These are phyloP conservation scores for Poicephalus meyeri DNA, from an alignment of 2,113 vertebrate genomes.

Conservation along the genomic window DNA sequence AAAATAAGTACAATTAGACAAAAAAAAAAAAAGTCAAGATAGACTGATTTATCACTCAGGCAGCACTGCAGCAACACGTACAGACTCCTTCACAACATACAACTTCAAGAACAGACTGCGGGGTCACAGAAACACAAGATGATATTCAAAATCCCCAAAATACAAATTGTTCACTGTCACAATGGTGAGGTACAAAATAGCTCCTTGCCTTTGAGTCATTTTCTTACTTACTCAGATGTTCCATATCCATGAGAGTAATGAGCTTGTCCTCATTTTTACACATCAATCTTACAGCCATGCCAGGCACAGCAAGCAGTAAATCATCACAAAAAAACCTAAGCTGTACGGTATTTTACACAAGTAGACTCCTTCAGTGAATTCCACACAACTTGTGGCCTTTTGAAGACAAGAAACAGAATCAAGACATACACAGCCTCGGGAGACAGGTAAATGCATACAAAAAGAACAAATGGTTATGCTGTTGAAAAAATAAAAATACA, in stretches of 20 bases:
- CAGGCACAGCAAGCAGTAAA: background rate
- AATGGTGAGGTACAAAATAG: background rate
- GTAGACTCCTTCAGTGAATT: background rate
- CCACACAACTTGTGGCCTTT: background rate
- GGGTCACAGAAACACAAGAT: background rate
- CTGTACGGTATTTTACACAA: background rate
- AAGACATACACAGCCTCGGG: background rate
- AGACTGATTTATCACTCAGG: background rate
- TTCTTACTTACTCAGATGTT: background rate
- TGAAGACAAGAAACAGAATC: background rate
- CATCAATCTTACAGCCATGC: background rate
- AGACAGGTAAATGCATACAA: background rate
- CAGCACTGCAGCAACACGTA: background rate
- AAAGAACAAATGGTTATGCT: background rate
- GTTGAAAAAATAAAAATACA: background rate
- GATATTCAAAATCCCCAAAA: background rate
- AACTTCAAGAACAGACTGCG: background rate
- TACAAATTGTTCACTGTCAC: background rate
- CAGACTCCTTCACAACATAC: background rate
- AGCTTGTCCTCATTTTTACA: background rate
- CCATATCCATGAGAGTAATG: background rate
- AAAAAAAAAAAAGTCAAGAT: background rate
- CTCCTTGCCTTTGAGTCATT: background rate
- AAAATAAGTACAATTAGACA: background rate
- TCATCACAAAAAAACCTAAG: background rate